A percentile compares a stretch with the other conserved stretches of the same genome.
phyloP scores from a whole-genome alignment of 2,888 invertebrate species.

The Steromphala cineraria region DNA sequence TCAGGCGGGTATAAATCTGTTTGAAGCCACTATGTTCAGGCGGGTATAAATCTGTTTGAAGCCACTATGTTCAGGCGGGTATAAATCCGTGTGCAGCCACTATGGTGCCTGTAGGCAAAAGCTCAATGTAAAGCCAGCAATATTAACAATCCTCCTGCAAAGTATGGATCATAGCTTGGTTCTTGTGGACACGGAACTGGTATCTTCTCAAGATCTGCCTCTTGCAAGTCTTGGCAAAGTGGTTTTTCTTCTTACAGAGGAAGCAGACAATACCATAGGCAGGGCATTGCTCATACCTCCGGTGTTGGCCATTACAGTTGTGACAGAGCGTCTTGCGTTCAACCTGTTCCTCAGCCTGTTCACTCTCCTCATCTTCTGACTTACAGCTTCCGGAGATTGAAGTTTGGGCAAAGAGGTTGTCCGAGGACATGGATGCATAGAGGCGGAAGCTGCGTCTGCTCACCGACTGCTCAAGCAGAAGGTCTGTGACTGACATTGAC shows the following conservation, averaged over 20 bases:
- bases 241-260: neutral
- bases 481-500: neutral
- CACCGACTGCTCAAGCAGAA: too few relatives aligned
- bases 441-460: too few relatives aligned
- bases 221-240: neutral
- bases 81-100: too few relatives aligned
- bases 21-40: too few relatives aligned
- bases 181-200: too few relatives aligned
- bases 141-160: too few relatives aligned
- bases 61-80: too few relatives aligned
- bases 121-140: too few relatives aligned
- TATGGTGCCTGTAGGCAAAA: too few relatives aligned
- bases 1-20: too few relatives aligned
- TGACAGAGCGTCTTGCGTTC: neutral
- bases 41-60: too few relatives aligned
- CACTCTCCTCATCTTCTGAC: neutral
- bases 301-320: neutral
- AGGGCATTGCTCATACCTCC: neutral
- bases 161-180: too few relatives aligned
- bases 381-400: neutral
- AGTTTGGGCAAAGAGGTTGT: neutral
- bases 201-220: neutral
- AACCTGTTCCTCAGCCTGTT: neutral
- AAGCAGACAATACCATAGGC: neutral
- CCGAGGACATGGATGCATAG: neutral